Conservation (phyloP, 2,888 invertebrate genomes). For the Vanessa cardui region DNA sequence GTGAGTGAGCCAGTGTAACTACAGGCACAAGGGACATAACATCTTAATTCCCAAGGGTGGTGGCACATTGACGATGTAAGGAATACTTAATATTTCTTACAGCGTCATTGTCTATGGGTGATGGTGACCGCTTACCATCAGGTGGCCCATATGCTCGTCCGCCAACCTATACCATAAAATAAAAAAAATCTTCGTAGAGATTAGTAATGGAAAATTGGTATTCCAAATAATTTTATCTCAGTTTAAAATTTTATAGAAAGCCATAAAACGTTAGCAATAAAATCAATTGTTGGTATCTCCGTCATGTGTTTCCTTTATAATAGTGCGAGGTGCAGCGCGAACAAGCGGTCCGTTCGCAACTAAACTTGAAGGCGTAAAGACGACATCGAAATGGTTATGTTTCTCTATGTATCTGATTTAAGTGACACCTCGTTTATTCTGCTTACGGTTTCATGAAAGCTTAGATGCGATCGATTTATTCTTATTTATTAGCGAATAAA, state of each 20-base stretch:
- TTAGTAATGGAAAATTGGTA: not conserved
- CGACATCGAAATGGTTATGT: constrained; percentile 73
- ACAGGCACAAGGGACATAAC: no score
- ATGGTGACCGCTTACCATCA: no score
- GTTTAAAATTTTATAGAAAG: not conserved
- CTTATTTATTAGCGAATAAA: constrained; percentile 50
- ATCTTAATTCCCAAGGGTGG: no score
- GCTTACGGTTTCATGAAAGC: constrained; percentile 58
- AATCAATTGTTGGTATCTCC: constrained; percentile 14
- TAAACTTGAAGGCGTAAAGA: constrained; percentile 71
- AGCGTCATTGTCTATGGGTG: no score
- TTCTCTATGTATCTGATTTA: constrained; percentile 78
- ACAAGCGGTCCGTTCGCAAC: constrained; percentile 36
- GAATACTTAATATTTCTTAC: no score
- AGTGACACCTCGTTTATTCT: constrained; percentile 72
- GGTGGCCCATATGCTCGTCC: no score
- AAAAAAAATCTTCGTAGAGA: no score
- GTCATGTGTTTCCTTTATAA: constrained; percentile 9
- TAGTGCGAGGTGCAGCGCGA: constrained; percentile 23
- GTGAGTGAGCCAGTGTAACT: no score
- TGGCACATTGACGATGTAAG: no score
- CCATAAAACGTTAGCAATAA: constrained; percentile 1
- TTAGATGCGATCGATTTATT: constrained; percentile 69
- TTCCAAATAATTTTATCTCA: not conserved
- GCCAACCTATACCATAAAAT: no score